Percentiles rank a stretch among this genome's conserved stretches.
These are phyloP conservation scores for Alexandromys oeconomus DNA, from an alignment of 2,797 vertebrate genomes.

Conservation along the genomic window DNA sequence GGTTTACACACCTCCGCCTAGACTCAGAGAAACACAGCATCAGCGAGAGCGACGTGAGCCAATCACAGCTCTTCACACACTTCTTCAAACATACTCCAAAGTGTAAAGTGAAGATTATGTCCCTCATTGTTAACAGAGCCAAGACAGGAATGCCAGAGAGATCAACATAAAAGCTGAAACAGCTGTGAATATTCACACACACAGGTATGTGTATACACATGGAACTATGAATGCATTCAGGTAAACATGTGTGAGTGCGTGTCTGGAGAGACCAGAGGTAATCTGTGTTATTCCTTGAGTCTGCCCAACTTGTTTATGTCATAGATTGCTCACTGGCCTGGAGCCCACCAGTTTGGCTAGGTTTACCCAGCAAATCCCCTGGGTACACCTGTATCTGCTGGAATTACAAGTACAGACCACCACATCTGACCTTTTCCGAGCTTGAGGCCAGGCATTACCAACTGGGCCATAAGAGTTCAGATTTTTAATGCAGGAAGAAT, in stretches of 20 bases:
- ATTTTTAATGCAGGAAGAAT: slow-evolving; percentile 4
- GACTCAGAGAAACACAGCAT: slow-evolving; percentile 29
- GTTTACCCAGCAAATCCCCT: background rate
- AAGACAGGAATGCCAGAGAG: slow-evolving; percentile 17
- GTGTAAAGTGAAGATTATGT: slow-evolving; percentile 15
- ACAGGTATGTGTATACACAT: background rate
- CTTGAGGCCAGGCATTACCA: background rate
- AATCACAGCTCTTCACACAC: slow-evolving; percentile 25
- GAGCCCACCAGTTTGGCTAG: background rate
- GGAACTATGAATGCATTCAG: background rate
- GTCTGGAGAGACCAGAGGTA: background rate
- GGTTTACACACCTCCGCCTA: slow-evolving; percentile 22
- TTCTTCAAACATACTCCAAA: slow-evolving; percentile 49
- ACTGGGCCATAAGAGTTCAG: slow-evolving; percentile 30
- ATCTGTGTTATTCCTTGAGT: background rate
- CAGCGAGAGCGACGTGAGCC: background rate
- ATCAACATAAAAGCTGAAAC: slow-evolving; percentile 39
- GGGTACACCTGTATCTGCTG: background rate
- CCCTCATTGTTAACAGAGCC: slow-evolving; percentile 39
- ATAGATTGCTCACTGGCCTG: background rate
- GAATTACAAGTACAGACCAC: background rate
- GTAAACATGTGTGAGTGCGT: background rate
- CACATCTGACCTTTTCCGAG: background rate
- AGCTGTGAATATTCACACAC: background rate
- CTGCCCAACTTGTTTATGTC: background rate